Evolutionary conservation across 2,888 invertebrate species (phyloP), one percentile per base, ranked within the genome.

Genomic region (Pheosia gnoma): DNA sequence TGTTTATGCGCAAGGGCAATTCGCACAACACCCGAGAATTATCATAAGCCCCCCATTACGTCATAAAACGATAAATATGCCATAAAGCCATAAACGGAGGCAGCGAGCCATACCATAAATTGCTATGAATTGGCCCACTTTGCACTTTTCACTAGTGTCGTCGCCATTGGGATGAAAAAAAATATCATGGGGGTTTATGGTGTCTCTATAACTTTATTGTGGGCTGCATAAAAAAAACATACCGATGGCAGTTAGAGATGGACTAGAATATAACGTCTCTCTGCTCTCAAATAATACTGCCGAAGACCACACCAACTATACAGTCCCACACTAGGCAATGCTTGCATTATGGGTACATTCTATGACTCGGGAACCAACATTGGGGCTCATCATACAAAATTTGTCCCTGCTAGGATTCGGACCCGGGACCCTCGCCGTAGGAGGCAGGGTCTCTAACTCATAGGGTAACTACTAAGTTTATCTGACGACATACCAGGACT

Each of bases 21-120:
- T 64, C 75, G 64, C 70, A 75, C 77, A 75, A 65, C 62, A 65
- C 73, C 73, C 70, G 67, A 77, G 80, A 84, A 88, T 88, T 86
- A 87, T 84, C 83, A 86, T 87, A 88, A 88, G 78, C 77, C 80
- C 76, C 76, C 84, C 75, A 86, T 84, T 82, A 85, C 73, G 84
- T 84, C 88, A 84, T 93, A 92, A 92, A 93, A 76, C 89, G 82
- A 93, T 93, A 91, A 93, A 92, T 91, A 90, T 87, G 90, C 83
- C 89, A 88, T 93, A 92, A 92, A 92, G 88, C 90, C 90, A 91
- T 92, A 91, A 91, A 89, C 82, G 80, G 84, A 84, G 85, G 89
- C 88, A 86, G 82, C 85, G 78, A 84, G 82, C 84, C 83, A 80
- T 86, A 75, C 74, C 87, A 88, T 92, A 91, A 91, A 92, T 90